phyloP scores from a whole-genome alignment of 2,797 vertebrate species.

The Enteromius mattozi region DNA sequence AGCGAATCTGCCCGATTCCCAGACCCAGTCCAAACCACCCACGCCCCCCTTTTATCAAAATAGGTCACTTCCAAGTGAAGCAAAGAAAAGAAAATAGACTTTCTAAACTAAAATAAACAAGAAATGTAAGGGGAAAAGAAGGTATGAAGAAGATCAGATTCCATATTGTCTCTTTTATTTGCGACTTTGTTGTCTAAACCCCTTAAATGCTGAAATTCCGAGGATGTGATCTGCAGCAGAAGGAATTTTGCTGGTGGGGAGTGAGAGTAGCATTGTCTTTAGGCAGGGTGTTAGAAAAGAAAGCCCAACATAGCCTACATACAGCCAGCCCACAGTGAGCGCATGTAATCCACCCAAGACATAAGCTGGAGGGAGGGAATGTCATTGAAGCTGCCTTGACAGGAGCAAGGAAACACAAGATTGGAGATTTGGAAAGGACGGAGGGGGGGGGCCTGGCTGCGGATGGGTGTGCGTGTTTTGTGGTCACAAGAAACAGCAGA shows the following conservation, averaged over 20 bases:
- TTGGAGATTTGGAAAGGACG: conserved; percentile 66
- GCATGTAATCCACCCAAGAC: conserved; percentile 76
- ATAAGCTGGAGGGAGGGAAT: conserved; percentile 72
- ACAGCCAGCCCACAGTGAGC: conserved; percentile 66
- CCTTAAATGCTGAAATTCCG: conserved; percentile 57
- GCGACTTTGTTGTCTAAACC: conserved; percentile 50
- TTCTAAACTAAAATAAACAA: conserved; percentile 58
- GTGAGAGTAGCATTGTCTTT: conserved; percentile 73
- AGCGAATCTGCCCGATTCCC: conserved; percentile 70
- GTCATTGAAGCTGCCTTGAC: conserved; percentile 76
- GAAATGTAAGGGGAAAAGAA: conserved; percentile 33
- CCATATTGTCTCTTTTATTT: conserved; percentile 61
- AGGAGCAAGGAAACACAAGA: conserved; percentile 69
- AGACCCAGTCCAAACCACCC: conserved; percentile 63
- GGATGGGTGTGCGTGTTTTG: conserved; percentile 51
- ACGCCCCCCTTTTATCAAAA: conserved; percentile 58
- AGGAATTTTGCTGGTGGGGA: conserved; percentile 55
- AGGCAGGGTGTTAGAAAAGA: conserved; percentile 69
- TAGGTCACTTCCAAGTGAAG: conserved; percentile 77
- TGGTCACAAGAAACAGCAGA: conserved; percentile 68
- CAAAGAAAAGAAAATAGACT: conserved; percentile 58
- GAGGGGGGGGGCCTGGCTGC: not conserved
- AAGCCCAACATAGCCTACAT: conserved; percentile 70
- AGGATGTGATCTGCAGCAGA: conserved; percentile 61
- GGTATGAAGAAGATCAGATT: not conserved